Conservation (phyloP, 2,888 invertebrate genomes). For the Trisateles emortualis region DNA sequence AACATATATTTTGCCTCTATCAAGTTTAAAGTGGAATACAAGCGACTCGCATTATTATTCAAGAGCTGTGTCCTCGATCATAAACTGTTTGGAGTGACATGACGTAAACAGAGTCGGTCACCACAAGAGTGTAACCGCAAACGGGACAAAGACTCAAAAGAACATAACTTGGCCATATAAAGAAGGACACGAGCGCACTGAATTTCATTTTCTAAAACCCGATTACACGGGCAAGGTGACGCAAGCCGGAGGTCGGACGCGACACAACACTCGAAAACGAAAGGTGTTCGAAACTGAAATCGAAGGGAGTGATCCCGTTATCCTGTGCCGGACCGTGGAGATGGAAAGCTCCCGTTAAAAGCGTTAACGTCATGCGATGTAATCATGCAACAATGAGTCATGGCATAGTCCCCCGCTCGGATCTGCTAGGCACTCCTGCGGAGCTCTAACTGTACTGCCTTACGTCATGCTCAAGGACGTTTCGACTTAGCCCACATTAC, state of each 20-base stretch:
- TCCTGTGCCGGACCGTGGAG: slow-evolving; percentile 73
- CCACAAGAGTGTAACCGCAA: slow-evolving; percentile 46
- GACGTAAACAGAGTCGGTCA: slow-evolving; percentile 20
- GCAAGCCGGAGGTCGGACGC: slow-evolving; percentile 74
- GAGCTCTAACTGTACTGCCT: slow-evolving; percentile 50
- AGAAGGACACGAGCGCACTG: slow-evolving; percentile 76
- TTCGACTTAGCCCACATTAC: slow-evolving; percentile 45
- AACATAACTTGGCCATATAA: slow-evolving; percentile 76
- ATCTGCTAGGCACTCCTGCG: slow-evolving; percentile 31
- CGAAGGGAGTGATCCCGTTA: slow-evolving; percentile 84
- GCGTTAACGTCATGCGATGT: slow-evolving; percentile 64
- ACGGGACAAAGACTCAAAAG: slow-evolving; percentile 60
- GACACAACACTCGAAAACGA: slow-evolving; percentile 81
- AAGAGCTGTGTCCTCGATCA: slow-evolving; percentile 4
- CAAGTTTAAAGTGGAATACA: no score
- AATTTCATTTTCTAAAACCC: slow-evolving; percentile 86
- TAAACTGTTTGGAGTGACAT: slow-evolving; percentile 11
- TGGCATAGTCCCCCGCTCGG: slow-evolving; percentile 34
- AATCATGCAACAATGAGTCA: slow-evolving; percentile 65
- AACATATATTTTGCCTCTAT: no score
- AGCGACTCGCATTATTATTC: slow-evolving; percentile 3
- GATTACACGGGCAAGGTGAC: slow-evolving; percentile 78
- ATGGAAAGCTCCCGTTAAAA: slow-evolving; percentile 83
- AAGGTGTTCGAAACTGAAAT: slow-evolving; percentile 82
- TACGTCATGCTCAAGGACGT: slow-evolving; percentile 62